Percentiles rank a stretch among this genome's conserved stretches.
These are phyloP conservation scores for Passer domesticus DNA, from an alignment of 2,113 vertebrate genomes.

Conservation along the genomic window DNA sequence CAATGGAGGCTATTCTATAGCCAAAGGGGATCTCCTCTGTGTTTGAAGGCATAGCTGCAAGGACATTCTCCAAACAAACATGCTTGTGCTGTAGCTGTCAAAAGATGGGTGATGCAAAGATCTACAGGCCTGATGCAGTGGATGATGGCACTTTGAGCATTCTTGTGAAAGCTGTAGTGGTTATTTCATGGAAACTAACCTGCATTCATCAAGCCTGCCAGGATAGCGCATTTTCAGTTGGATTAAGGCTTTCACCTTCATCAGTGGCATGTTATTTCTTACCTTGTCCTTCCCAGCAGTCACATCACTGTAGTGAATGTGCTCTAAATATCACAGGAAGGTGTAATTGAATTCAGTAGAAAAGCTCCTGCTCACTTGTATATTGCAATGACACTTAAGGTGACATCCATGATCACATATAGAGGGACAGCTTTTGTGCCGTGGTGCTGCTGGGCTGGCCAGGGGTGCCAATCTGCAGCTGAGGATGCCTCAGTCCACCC, in stretches of 20 bases:
- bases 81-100: not conserved
- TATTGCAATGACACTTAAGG: not conserved
- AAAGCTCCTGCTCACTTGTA: not conserved
- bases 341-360: not conserved
- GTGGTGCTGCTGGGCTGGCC: not conserved
- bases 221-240: not conserved
- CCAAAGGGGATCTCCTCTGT: not conserved
- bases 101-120: not conserved
- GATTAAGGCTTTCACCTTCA: not conserved
- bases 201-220: not conserved
- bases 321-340: not conserved
- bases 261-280: not conserved
- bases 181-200: not conserved
- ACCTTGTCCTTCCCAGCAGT: not conserved
- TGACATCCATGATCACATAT: rapidly evolving
- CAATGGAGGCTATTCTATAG: not conserved
- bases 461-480: rapidly evolving
- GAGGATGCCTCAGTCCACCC: rapidly evolving
- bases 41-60: not conserved
- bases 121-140: not conserved
- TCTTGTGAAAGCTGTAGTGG: not conserved
- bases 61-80: not conserved
- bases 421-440: not conserved
- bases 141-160: not conserved
- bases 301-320: not conserved